These are phyloP conservation scores for Calyptomena viridis DNA, from an alignment of 2,113 vertebrate genomes.

Conservation along the genomic window DNA sequence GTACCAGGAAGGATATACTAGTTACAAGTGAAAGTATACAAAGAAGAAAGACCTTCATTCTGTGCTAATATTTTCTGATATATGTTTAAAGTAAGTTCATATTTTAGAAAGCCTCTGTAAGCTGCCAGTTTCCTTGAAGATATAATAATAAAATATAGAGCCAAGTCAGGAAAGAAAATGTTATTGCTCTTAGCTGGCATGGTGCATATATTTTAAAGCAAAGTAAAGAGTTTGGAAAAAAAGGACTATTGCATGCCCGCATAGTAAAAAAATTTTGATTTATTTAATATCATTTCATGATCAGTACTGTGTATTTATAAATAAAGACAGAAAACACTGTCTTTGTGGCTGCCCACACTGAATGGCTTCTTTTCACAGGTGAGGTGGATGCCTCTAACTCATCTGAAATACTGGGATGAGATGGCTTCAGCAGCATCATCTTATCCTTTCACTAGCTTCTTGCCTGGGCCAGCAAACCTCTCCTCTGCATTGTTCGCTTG, in stretches of 20 bases:
- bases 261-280: background rate
- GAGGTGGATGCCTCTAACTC: background rate
- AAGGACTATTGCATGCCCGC: background rate
- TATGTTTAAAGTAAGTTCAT: background rate
- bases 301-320: background rate
- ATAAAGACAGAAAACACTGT: background rate
- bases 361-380: background rate
- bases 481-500: background rate
- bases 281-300: rapidly evolving
- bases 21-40: background rate
- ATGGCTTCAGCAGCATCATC: background rate
- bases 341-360: background rate
- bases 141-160: background rate
- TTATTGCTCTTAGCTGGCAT: background rate
- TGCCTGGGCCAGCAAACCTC: background rate
- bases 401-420: background rate
- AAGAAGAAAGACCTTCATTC: rapidly evolving
- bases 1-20: background rate
- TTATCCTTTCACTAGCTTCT: background rate
- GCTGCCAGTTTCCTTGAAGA: background rate
- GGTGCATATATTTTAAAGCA: background rate
- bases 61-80: background rate
- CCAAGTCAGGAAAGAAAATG: background rate
- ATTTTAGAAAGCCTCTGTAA: background rate
- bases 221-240: background rate